Base-by-base conservation (phyloP, 2,888 invertebrate genomes). In the Drosophila cognata region DNA sequence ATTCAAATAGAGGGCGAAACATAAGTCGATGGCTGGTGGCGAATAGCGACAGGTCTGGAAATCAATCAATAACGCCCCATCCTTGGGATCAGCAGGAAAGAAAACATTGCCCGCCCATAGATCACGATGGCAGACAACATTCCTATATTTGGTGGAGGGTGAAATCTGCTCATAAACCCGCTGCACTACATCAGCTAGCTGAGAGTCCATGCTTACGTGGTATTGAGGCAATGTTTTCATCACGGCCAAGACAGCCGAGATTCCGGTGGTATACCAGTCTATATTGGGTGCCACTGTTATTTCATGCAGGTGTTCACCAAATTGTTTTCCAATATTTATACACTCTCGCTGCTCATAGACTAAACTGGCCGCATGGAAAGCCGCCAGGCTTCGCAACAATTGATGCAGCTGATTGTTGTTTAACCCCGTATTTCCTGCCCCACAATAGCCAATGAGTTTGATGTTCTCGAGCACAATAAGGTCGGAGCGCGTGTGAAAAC, bases 71-170 rank as follows among this genome's bases (percentile, higher is more conserved):
- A 92, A 28, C 6, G 87, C 91, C 0, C 89, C 61, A 0, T 59
- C 55, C 18, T 28, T 28, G 7, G 3, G 4, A 13, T 64, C 16
- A 0, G 70, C 41, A 1, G 86, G 77, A 50, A 91, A 91, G 63
- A 93, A 89, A 2, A 92, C 78, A 71, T 93, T 93, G 31, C 92
- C 93, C 48, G 89, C 81, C 93, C 93, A 93, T 10, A 91, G 79
- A 79, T 93, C 93, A 3, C 92, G 91, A 87, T 93, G 93, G 31
- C 94, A 94, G 1, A 94, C 77, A 2, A 94, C 94, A 71, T 94
- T 94, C n/a, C 91, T 80, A 90, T 93, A 93, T 58, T 82, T 90
- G 62, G 78, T 25, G 1, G 94, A 92, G 21, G 93, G 72, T 16
- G 78, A 74, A 0, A 88, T 84, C 78, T 90, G 91, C 13, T 76